Evolutionary conservation across 2,797 vertebrate genomes (phyloP).

Genomic region (Simalia tracyae): DNA sequence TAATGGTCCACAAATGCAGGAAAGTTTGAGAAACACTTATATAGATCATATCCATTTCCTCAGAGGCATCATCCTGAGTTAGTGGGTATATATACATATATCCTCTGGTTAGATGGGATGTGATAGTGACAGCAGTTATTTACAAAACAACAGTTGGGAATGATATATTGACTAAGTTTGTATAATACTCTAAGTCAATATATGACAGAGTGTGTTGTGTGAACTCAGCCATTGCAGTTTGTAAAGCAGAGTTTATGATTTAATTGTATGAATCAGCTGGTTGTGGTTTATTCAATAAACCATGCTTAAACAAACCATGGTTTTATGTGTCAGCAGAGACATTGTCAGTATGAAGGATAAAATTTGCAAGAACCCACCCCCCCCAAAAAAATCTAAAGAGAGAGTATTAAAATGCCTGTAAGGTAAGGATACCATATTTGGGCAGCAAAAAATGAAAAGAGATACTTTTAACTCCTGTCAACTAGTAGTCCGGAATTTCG

Average conservation of each 20-base stretch:
- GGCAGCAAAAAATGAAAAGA: neutral
- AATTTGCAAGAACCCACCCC: neutral
- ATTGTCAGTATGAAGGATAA: neutral
- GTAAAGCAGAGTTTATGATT: neutral
- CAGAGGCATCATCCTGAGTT: no score
- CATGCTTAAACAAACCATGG: neutral
- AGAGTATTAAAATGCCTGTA: neutral
- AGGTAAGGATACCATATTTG: neutral
- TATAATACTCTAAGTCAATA: neutral
- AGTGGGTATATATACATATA: neutral
- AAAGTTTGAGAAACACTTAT: no score
- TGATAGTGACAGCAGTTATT: neutral
- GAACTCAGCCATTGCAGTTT: neutral
- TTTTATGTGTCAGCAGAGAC: neutral
- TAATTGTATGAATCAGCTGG: neutral
- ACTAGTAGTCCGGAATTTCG: neutral
- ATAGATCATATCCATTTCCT: no score
- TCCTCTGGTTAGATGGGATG: neutral
- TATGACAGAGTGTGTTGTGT: neutral
- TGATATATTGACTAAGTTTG: neutral
- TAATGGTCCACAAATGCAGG: no score
- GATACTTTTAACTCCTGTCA: neutral
- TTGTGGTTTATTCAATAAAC: neutral
- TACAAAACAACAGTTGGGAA: neutral
- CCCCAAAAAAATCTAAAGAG: neutral